Percentiles rank a stretch among this genome's conserved stretches.
These are phyloP conservation scores for Blastobasis adustella DNA, from an alignment of 2,888 invertebrate species.

Conservation along the genomic window DNA sequence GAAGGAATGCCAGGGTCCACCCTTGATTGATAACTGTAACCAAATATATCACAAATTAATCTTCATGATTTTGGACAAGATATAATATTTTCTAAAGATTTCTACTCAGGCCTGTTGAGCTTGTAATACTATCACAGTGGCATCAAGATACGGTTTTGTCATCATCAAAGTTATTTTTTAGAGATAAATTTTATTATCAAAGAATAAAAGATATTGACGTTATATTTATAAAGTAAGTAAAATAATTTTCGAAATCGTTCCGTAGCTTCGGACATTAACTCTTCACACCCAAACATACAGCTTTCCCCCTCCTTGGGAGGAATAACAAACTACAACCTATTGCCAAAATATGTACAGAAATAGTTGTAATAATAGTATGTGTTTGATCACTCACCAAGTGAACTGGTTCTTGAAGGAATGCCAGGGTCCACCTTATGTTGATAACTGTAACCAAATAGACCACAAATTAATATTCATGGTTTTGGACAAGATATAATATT, in stretches of 20 bases:
- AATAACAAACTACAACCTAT: neutral
- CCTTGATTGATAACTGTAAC: neutral
- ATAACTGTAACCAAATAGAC: neutral
- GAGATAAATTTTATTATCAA: too few relatives aligned
- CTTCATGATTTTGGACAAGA: neutral
- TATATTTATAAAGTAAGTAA: too few relatives aligned
- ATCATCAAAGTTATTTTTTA: constrained; percentile 13
- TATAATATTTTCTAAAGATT: neutral
- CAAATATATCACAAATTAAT: neutral
- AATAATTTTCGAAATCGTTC: too few relatives aligned
- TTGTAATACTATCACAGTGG: constrained; percentile 20
- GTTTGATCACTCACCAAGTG: neutral
- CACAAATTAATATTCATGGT: neutral
- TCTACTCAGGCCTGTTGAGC: constrained; percentile 24
- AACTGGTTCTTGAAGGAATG: neutral
- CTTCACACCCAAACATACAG: neutral
- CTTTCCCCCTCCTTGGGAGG: neutral
- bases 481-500: neutral
- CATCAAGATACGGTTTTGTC: constrained; percentile 17
- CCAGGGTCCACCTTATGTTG: neutral
- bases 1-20: neutral
- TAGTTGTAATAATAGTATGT: neutral
- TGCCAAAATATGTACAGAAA: too few relatives aligned
- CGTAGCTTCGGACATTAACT: neutral
- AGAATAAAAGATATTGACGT: too few relatives aligned